phyloP scores from a whole-genome alignment of 2,113 vertebrate species.

The Bettongia penicillata region DNA sequence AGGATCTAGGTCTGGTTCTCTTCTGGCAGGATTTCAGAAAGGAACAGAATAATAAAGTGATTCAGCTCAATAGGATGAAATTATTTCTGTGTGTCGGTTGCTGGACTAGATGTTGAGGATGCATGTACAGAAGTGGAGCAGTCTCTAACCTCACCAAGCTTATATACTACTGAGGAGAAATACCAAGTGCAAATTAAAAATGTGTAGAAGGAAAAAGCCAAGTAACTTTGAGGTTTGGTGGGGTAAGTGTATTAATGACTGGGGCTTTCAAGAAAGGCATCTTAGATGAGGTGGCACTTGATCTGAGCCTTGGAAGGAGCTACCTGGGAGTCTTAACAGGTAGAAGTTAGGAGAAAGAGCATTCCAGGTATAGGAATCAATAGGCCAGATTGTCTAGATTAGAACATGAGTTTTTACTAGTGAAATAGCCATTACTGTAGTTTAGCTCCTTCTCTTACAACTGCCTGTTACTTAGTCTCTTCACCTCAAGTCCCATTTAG shows the following conservation, averaged over 20 bases:
- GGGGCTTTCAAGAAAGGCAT: background rate
- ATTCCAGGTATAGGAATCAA: background rate
- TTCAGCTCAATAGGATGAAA: background rate
- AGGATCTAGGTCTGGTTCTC: background rate
- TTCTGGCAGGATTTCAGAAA: background rate
- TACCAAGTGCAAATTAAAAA: background rate
- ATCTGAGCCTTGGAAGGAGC: background rate
- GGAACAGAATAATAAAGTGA: background rate
- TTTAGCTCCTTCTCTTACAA: background rate
- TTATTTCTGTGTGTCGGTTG: background rate
- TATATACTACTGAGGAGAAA: background rate
- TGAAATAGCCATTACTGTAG: background rate
- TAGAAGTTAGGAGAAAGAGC: background rate
- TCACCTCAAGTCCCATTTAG: background rate
- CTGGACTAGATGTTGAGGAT: background rate
- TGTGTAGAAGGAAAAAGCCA: background rate
- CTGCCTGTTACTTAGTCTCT: background rate
- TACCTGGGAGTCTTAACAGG: background rate
- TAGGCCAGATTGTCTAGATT: background rate
- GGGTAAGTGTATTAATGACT: background rate
- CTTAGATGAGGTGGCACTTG: background rate
- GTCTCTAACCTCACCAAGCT: background rate
- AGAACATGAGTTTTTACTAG: background rate
- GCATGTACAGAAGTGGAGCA: background rate
- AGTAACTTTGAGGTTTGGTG: background rate